These are phyloP conservation scores for Propithecus perrieri DNA, from an alignment of 2,797 vertebrate species.

Conservation along the genomic window DNA sequence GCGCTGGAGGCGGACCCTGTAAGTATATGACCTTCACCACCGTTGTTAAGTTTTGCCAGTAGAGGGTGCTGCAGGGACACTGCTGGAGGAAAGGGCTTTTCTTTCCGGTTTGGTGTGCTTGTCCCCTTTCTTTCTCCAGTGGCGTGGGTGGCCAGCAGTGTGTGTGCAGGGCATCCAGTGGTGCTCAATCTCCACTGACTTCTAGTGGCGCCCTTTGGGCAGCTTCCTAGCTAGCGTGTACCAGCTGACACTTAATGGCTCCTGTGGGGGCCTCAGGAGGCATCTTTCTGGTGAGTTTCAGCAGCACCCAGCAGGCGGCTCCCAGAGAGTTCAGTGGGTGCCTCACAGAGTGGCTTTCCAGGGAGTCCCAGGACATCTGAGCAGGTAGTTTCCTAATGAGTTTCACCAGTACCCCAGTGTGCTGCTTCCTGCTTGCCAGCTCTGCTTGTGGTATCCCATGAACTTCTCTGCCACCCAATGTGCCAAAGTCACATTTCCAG, in stretches of 20 bases:
- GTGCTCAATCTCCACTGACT: background rate
- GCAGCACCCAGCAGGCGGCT: background rate
- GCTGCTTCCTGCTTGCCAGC: background rate
- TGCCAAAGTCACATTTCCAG: background rate
- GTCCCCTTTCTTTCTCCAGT: background rate
- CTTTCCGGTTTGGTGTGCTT: background rate
- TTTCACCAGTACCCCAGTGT: background rate
- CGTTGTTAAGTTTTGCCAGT: background rate
- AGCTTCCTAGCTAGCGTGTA: background rate
- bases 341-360: background rate
- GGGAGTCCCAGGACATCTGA: background rate
- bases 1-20: background rate
- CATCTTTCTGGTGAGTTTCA: background rate
- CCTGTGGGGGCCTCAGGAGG: background rate
- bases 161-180: background rate
- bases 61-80: constrained; percentile 43
- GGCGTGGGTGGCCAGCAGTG: background rate
- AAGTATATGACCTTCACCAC: background rate
- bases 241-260: background rate
- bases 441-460: background rate
- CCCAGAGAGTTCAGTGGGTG: background rate
- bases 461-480: background rate
- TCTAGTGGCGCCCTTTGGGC: background rate
- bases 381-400: background rate
- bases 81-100: background rate